Percentiles rank a stretch among this genome's conserved stretches.
Conservation (phyloP, 2,888 invertebrate species). For the Apotomis turbidana region DNA sequence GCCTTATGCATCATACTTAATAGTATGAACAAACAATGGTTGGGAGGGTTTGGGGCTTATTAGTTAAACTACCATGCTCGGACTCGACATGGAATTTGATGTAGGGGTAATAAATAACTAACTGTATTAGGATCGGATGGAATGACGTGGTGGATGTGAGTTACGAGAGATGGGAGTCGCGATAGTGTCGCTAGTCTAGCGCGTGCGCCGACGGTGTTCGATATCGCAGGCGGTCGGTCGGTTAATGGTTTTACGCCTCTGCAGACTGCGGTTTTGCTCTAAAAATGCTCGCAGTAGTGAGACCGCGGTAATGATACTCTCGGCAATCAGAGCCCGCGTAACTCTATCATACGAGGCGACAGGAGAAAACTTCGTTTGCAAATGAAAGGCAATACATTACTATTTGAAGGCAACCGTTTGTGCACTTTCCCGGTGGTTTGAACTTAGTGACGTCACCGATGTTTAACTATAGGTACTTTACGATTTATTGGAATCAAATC, state of each 20-base stretch:
- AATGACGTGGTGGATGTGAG: constrained; percentile 30
- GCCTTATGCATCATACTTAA: constrained; percentile 32
- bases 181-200: constrained; percentile 49
- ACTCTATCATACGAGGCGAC: constrained; percentile 73
- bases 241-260: constrained; percentile 52
- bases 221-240: constrained; percentile 48
- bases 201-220: constrained; percentile 47
- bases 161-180: constrained; percentile 35
- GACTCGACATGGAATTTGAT: constrained; percentile 18
- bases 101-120: constrained; percentile 20
- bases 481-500: constrained; percentile 36
- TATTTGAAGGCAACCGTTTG: constrained; percentile 58
- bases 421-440: constrained; percentile 66
- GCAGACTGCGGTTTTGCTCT: constrained; percentile 54
- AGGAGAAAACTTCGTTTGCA: constrained; percentile 73
- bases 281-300: constrained; percentile 61
- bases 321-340: constrained; percentile 71
- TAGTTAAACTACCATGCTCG: constrained; percentile 36
- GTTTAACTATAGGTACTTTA: constrained; percentile 46
- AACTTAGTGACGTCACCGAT: constrained; percentile 60
- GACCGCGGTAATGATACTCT: constrained; percentile 66
- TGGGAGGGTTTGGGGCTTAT: constrained; percentile 24
- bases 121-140: constrained; percentile 37
- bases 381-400: constrained; percentile 74
- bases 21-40: constrained; percentile 34